Evolutionary conservation across 1,140 invertebrate genomes (phyloP).

Genomic region (Lepidostoma basale): DNA sequence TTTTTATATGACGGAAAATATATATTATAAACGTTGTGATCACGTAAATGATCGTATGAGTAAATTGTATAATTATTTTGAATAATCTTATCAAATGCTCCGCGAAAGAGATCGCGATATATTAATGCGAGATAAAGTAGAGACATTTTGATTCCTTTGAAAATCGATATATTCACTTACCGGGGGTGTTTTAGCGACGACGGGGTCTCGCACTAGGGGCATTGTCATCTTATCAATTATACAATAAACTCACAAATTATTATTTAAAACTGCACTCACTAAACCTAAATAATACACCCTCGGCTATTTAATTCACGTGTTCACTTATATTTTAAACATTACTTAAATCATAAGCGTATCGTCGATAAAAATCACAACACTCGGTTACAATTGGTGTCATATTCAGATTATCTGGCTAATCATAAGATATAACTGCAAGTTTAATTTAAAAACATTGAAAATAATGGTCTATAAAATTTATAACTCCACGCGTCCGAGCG

Average conservation of each 20-base stretch:
- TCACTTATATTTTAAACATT: not conserved
- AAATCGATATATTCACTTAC: constrained; percentile 33
- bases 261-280: constrained; percentile 1
- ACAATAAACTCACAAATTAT: not conserved
- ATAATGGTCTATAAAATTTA: not conserved
- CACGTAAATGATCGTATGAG: too few species aligned
- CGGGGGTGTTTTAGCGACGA: constrained; percentile 11
- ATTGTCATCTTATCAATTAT: constrained; percentile 21
- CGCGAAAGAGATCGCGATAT: too few species aligned
- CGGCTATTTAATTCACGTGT: not conserved
- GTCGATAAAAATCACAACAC: constrained; percentile 8
- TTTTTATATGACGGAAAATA: too few species aligned
- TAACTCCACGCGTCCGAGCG: not conserved
- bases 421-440: not conserved
- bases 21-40: too few species aligned
- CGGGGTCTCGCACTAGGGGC: constrained; percentile 15
- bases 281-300: constrained; percentile 15
- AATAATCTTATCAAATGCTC: too few species aligned
- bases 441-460: constrained; percentile 33
- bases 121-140: too few species aligned
- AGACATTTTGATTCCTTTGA: not conserved
- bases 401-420: not conserved
- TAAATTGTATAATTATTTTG: too few species aligned
- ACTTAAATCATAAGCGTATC: constrained; percentile 7
- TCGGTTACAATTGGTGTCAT: not conserved